These are phyloP conservation scores for Hydropsyche betteni DNA, from an alignment of 2,888 invertebrate species.

Conservation along the genomic window DNA sequence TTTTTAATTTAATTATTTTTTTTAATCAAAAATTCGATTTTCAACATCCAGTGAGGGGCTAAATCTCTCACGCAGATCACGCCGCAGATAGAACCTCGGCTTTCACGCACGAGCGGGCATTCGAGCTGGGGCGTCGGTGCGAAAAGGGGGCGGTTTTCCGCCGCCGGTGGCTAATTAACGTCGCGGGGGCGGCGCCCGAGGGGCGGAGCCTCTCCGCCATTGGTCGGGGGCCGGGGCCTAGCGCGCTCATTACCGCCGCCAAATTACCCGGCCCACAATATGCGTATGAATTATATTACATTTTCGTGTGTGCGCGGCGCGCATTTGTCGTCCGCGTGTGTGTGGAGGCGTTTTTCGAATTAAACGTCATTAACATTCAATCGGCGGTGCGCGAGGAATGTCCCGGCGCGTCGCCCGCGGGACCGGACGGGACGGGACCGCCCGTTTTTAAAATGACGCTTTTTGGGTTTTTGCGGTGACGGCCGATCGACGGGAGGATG, in stretches of 20 bases:
- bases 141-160: slow-evolving; percentile 25
- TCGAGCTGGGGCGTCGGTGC: slow-evolving; percentile 7
- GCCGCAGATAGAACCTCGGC: too few species aligned
- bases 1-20: too few species aligned
- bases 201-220: slow-evolving; percentile 40
- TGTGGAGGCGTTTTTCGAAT: slow-evolving; percentile 43
- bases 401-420: slow-evolving; percentile 12
- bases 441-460: not conserved
- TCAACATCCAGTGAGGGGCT: too few species aligned
- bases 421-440: slow-evolving; percentile 17
- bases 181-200: slow-evolving; percentile 21
- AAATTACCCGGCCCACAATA: slow-evolving; percentile 40
- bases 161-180: not conserved
- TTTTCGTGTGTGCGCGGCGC: too few species aligned
- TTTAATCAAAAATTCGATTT: too few species aligned
- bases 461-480: not conserved
- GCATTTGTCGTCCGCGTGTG: not conserved
- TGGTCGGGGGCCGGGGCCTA: slow-evolving; percentile 44
- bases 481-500: too few species aligned
- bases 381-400: slow-evolving; percentile 44
- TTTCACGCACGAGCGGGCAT: not conserved
- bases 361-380: slow-evolving; percentile 52
- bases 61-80: too few species aligned
- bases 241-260: slow-evolving; percentile 26
- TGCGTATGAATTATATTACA: too few species aligned